phyloP scores from a whole-genome alignment of 2,797 vertebrate genomes.

The Darevskia nairensis region DNA sequence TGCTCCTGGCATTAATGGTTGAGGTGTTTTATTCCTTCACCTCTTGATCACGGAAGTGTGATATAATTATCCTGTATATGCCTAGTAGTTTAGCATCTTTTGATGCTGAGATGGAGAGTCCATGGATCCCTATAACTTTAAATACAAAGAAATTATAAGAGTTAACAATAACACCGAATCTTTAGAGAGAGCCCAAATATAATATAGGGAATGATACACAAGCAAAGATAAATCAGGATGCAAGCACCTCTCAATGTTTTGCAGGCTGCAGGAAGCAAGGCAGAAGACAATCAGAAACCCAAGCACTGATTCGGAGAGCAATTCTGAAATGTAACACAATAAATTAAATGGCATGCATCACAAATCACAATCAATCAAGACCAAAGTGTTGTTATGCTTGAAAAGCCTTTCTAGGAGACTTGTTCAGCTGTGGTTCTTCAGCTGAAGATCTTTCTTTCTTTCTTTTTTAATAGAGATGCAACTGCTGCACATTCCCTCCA shows the following conservation, averaged over 20 bases:
- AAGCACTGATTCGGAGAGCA: constrained; percentile 41
- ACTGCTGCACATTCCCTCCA: constrained; percentile 56
- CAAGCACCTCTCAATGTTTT: constrained; percentile 41
- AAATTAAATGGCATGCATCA: constrained; percentile 61
- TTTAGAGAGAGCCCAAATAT: constrained; percentile 46
- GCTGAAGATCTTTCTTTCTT: constrained; percentile 69
- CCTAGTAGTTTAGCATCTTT: constrained; percentile 31
- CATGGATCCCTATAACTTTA: constrained; percentile 51
- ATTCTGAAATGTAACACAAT: constrained; percentile 66
- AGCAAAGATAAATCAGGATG: constrained; percentile 49
- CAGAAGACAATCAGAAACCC: constrained; percentile 46
- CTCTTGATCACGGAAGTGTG: constrained; percentile 41
- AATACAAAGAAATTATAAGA: constrained; percentile 52
- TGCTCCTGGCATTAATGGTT: constrained; percentile 30
- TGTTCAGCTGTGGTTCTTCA: constrained; percentile 64
- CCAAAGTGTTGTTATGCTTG: constrained; percentile 67
- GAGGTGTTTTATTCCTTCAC: constrained; percentile 31
- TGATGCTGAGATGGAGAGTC: constrained; percentile 56
- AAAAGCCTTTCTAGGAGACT: constrained; percentile 67
- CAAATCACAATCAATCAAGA: constrained; percentile 68
- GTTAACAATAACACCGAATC: constrained; percentile 48
- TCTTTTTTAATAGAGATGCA: constrained; percentile 70
- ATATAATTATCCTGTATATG: constrained; percentile 47
- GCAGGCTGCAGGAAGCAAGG: constrained; percentile 45
- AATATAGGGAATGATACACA: constrained; percentile 52